Percentiles rank a stretch among this genome's conserved stretches.
Conservation (phyloP, 2,797 vertebrate species). For the Liparis tanakae region DNA sequence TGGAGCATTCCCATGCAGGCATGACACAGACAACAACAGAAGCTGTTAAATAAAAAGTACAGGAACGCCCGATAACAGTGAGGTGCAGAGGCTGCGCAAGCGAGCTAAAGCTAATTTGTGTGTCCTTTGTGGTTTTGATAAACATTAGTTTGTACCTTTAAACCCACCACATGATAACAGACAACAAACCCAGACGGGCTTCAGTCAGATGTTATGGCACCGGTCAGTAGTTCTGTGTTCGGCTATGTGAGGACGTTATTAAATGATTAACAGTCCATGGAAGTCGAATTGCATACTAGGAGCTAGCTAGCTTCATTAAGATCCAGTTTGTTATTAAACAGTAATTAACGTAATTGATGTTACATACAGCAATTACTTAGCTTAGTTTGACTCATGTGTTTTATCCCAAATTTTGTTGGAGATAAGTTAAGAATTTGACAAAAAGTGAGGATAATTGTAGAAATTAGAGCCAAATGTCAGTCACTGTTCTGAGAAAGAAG, state of each 20-base stretch:
- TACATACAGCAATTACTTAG: neutral
- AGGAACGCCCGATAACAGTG: constrained; percentile 1
- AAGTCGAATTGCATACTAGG: neutral
- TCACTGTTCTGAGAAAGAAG: neutral
- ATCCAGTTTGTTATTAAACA: neutral
- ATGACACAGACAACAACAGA: constrained; percentile 26
- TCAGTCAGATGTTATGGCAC: neutral
- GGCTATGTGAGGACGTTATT: neutral
- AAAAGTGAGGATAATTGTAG: neutral
- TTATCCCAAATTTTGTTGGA: neutral
- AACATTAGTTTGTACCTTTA: neutral
- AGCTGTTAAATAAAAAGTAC: constrained; percentile 24
- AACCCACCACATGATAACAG: neutral
- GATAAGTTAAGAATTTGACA: neutral
- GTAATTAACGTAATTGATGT: neutral
- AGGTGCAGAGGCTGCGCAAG: neutral
- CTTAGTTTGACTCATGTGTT: neutral
- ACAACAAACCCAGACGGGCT: constrained; percentile 1
- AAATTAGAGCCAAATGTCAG: neutral
- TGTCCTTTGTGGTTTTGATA: neutral
- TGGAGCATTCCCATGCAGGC: constrained; percentile 73
- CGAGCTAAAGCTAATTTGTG: neutral
- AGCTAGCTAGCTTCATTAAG: neutral
- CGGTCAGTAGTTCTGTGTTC: neutral
- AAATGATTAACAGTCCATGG: neutral